These are phyloP conservation scores for Apoda limacodes DNA, from an alignment of 2,888 invertebrate species.

Conservation along the genomic window DNA sequence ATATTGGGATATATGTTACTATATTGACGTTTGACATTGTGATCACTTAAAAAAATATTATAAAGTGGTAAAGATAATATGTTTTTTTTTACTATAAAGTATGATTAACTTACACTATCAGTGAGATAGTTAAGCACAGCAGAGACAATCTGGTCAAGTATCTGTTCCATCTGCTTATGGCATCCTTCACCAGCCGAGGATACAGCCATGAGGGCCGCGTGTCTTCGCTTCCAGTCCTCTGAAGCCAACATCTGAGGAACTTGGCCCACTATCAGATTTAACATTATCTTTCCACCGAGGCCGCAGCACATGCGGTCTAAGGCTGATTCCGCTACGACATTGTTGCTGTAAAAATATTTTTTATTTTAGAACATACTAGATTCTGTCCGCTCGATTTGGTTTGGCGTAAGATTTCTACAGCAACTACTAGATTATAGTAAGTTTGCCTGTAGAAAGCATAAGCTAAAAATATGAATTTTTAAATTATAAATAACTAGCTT, in stretches of 20 bases:
- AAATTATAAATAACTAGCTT: no score
- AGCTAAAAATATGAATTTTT: no score
- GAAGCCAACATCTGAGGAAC: constrained; percentile 90
- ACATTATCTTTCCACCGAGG: constrained; percentile 90
- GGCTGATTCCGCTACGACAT: constrained; percentile 96
- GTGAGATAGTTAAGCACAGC: constrained; percentile 88
- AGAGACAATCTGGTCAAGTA: constrained; percentile 93
- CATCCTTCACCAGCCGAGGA: constrained; percentile 99
- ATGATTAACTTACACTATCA: constrained; percentile 75
- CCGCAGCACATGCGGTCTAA: constrained; percentile 98
- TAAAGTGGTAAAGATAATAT: no score
- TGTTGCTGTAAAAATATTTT: constrained; percentile 83
- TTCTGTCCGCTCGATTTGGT: no score
- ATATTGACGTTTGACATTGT: neutral
- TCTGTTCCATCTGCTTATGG: constrained; percentile 96
- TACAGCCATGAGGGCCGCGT: constrained; percentile 98
- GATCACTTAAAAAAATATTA: constrained; percentile 3
- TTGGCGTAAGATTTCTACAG: no score
- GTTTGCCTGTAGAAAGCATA: no score
- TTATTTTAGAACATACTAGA: no score
- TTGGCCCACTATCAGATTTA: constrained; percentile 87
- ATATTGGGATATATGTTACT: neutral
- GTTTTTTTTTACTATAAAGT: neutral
- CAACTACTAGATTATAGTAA: no score
- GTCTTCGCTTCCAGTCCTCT: constrained; percentile 88